Evolutionary conservation across 2,113 vertebrate species (phyloP).

Genomic region (Chlamydotis undulata): DNA sequence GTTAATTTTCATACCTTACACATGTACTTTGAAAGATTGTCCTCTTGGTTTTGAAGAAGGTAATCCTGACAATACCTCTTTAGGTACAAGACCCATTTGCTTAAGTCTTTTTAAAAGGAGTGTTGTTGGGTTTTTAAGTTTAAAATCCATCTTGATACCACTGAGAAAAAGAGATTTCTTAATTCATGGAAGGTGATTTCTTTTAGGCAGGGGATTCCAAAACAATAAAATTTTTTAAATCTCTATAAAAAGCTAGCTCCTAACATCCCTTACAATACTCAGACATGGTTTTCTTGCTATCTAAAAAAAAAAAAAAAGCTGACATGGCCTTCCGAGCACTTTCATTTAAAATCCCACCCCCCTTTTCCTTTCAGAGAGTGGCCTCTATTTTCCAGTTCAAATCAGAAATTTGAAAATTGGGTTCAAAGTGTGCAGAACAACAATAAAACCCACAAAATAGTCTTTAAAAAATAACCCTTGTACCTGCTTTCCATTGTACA

Average conservation of each 20-base stretch:
- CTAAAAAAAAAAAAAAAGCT: neutral
- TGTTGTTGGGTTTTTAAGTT: neutral
- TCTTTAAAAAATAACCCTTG: slow-evolving; percentile 73
- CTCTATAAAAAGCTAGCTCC: neutral
- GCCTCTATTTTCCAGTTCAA: slow-evolving; percentile 19
- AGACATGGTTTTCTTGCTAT: neutral
- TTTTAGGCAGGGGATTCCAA: slow-evolving; percentile 43
- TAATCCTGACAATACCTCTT: neutral
- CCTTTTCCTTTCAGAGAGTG: neutral
- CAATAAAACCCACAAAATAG: slow-evolving; percentile 71
- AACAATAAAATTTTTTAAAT: slow-evolving; percentile 1
- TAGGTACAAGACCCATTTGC: neutral
- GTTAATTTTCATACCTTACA: neutral
- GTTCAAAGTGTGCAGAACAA: slow-evolving; percentile 71
- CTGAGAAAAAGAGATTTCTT: slow-evolving; percentile 66
- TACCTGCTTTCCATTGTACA: slow-evolving; percentile 75
- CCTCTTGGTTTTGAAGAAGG: neutral
- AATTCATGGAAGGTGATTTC: slow-evolving; percentile 17
- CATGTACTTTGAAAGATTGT: neutral
- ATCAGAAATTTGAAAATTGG: slow-evolving; percentile 66
- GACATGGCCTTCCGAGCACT: neutral
- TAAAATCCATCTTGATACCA: slow-evolving; percentile 30
- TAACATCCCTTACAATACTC: neutral
- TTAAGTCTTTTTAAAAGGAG: neutral
- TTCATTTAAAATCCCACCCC: neutral